phyloP scores from a whole-genome alignment of 2,113 vertebrate species.

The Paedocypris sp. region DNA sequence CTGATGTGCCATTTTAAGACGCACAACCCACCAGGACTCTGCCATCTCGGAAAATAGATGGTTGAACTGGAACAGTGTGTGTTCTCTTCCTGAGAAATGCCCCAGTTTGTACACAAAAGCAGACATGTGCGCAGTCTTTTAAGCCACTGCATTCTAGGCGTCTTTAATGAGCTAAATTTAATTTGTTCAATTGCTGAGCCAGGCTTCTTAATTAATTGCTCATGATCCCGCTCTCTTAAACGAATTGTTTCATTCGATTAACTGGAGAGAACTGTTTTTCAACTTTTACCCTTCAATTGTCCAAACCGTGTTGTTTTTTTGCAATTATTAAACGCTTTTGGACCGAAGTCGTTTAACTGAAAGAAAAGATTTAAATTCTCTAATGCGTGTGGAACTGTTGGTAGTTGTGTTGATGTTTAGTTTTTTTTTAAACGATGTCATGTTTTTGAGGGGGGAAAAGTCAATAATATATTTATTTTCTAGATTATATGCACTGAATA shows the following conservation, averaged over 20 bases:
- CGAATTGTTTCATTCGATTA: conserved; percentile 27
- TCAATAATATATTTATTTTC: conserved; percentile 43
- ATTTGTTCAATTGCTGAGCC: conserved; percentile 29
- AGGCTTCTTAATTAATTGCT: conserved; percentile 35
- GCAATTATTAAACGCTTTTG: not conserved
- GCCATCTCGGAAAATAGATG: conserved; percentile 19
- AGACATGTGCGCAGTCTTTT: not conserved
- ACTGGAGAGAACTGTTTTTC: conserved; percentile 23
- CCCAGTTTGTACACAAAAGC: not conserved
- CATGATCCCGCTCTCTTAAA: conserved; percentile 35
- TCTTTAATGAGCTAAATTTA: conserved; percentile 23
- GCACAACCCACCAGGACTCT: conserved; percentile 8
- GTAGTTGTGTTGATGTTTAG: conserved; percentile 31
- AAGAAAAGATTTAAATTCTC: not conserved
- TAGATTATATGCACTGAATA: conserved; percentile 50
- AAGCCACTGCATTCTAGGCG: not conserved
- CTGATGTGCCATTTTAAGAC: conserved; percentile 73
- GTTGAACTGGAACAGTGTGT: conserved; percentile 23
- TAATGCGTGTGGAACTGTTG: conserved; percentile 30
- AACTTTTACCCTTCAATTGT: conserved; percentile 24
- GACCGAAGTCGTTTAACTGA: conserved; percentile 6
- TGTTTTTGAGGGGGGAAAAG: conserved; percentile 32
- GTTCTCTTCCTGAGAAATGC: not conserved
- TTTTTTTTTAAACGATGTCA: conserved; percentile 37
- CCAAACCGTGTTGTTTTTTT: conserved; percentile 21